Evolutionary conservation across 2,797 vertebrate species (phyloP).

Genomic region (Amniataba percoides): DNA sequence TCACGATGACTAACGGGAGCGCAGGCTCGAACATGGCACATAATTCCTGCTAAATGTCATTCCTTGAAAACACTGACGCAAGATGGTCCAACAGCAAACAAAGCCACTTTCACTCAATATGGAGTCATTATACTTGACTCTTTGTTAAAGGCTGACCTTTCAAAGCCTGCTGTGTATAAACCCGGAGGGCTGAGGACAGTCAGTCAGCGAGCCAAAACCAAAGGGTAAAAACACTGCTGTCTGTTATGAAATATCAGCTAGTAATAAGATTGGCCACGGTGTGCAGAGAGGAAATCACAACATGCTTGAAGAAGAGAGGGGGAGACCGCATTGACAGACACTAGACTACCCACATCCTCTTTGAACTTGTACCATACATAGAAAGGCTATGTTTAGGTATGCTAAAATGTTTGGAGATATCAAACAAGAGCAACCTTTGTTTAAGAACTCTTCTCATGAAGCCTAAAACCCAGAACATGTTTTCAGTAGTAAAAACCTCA

Average conservation of each 20-base stretch:
- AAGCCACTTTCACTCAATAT: conserved; percentile 76
- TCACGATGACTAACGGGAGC: conserved; percentile 63
- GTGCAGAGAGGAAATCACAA: conserved; percentile 70
- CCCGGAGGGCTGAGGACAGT: conserved; percentile 54
- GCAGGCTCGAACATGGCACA: conserved; percentile 43
- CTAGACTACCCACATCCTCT: conserved; percentile 76
- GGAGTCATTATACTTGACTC: conserved; percentile 81
- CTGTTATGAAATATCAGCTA: conserved; percentile 60
- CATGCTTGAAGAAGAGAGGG: conserved; percentile 52
- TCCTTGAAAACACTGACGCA: conserved; percentile 66
- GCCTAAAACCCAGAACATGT: neutral
- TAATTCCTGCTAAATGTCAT: conserved; percentile 73
- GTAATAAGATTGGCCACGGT: conserved; percentile 54
- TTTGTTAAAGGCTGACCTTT: conserved; percentile 81
- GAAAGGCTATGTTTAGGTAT: conserved; percentile 40
- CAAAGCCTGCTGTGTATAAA: conserved; percentile 60
- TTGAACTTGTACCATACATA: conserved; percentile 33
- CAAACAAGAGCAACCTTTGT: neutral
- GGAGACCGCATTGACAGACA: conserved; percentile 64
- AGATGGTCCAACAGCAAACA: conserved; percentile 66
- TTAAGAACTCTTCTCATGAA: neutral
- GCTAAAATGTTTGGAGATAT: neutral
- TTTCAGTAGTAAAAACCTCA: no score
- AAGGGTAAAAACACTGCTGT: conserved; percentile 51
- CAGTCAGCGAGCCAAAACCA: conserved; percentile 48